Percentiles rank a stretch among this genome's conserved stretches.
phyloP scores from a whole-genome alignment of 2,888 invertebrate species.

The Sipha maydis region DNA sequence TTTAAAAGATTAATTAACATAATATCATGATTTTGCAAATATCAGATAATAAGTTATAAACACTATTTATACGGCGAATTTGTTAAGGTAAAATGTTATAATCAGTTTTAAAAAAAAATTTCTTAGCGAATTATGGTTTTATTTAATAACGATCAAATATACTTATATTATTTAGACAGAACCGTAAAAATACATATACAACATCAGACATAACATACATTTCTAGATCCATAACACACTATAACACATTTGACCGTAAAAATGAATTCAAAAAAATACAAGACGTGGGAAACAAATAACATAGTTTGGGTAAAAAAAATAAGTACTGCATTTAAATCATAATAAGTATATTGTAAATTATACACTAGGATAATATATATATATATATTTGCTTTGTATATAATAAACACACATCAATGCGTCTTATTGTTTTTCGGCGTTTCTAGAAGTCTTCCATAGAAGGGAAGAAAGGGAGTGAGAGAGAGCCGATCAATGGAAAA shows the following conservation, averaged over 20 bases:
- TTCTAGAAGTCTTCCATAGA: slow-evolving; percentile 13
- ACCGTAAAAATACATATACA: background rate
- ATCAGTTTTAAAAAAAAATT: too few relatives aligned
- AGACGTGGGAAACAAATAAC: background rate
- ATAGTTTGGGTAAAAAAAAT: background rate
- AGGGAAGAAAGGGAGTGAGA: background rate
- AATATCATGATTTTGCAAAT: background rate
- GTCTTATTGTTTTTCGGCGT: slow-evolving; percentile 40
- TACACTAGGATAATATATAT: background rate
- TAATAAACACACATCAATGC: background rate
- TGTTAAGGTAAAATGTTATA: too few relatives aligned
- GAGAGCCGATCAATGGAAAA: slow-evolving; percentile 54
- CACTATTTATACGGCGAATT: background rate
- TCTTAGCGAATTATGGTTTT: background rate
- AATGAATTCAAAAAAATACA: background rate
- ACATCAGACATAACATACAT: background rate
- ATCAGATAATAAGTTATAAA: background rate
- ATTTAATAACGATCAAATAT: background rate
- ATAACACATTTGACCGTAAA: background rate
- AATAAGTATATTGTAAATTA: background rate
- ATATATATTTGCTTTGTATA: background rate
- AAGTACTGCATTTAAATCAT: slow-evolving; percentile 1
- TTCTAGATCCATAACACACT: background rate
- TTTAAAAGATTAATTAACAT: background rate
- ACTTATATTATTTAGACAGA: background rate